Conservation (phyloP, 1,140 invertebrate species). For the Rhopalosiphum maidis region DNA sequence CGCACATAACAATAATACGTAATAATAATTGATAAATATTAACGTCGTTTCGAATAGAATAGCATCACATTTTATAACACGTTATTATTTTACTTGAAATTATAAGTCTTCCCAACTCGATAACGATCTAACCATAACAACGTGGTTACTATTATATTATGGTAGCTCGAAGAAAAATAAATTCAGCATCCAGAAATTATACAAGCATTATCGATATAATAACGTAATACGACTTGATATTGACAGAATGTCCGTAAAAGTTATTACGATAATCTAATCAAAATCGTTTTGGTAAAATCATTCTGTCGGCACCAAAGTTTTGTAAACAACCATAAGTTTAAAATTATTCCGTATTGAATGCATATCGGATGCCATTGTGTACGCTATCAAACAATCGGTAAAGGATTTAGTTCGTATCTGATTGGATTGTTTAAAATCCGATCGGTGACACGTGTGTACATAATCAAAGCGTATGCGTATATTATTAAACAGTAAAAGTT, state of each 20-base stretch:
- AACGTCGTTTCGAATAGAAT: not conserved
- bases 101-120: not conserved
- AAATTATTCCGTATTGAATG: constrained; percentile 19
- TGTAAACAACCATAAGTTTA: constrained; percentile 15
- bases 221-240: not conserved
- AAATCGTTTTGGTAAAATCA: constrained; percentile 13
- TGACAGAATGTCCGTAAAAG: not conserved
- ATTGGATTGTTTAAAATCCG: constrained; percentile 35
- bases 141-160: not conserved
- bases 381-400: constrained; percentile 9
- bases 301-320: constrained; percentile 20
- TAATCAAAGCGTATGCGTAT: constrained; percentile 29
- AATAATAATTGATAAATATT: not conserved
- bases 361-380: constrained; percentile 19
- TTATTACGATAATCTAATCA: not conserved
- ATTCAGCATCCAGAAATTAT: not conserved
- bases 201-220: not conserved
- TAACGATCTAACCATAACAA: not conserved
- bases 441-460: constrained; percentile 41
- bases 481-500: constrained; percentile 34
- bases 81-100: not conserved
- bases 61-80: too few relatives aligned
- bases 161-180: not conserved
- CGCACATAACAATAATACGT: not conserved
- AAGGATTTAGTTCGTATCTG: constrained; percentile 34